Base-by-base conservation (phyloP, 2,888 invertebrate genomes). In the Cheilosia pagana region DNA sequence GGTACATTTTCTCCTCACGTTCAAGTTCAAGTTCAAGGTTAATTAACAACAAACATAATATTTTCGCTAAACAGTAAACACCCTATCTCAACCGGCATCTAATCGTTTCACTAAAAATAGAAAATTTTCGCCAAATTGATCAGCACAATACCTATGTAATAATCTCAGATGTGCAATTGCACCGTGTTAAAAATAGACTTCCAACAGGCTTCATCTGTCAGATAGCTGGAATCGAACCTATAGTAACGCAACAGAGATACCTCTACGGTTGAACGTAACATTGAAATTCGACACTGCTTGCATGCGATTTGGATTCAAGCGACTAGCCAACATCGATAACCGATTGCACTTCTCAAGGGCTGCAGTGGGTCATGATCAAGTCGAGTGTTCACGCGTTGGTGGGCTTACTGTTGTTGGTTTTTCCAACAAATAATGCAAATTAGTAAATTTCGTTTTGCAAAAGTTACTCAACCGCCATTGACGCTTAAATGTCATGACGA, bases 271-370 rank as follows among this genome's bases (percentile, higher is more conserved):
- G 3, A 41, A 35, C 60, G 8, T 39, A 45, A 23, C 53, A 45
- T 35, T 76, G 81, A 76, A 63, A 70, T 41, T 65, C 35, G 35
- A 77, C 55, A 53, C 81, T 52, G 6, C 14, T 43, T 19, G n/a
- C 21, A 50, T 74, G 67, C 28, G 14, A 62, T 41, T 39, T n/a
- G 39, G 6, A 39, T 55, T 25, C n/a, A 41, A 16, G 14, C 50
- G 67, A 71, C 57, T 53, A 63, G 65, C 71, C 77, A 43, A 71
- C 55, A 63, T 53, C 60, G 82, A 82, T 77, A 77, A 72, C 72
- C 82, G 62, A 52, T 55, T 67, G 82, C 77, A 77, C 82, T 72
- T 68, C 59, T 10, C 14, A 72, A 67, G 55, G 60, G 71, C 25
- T 52, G 12, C 60, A 41, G n/a, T 59, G 60, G 53, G 71, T 71